These are phyloP conservation scores for Prorops nasuta DNA, from an alignment of 1,140 invertebrate species.

Conservation along the genomic window DNA sequence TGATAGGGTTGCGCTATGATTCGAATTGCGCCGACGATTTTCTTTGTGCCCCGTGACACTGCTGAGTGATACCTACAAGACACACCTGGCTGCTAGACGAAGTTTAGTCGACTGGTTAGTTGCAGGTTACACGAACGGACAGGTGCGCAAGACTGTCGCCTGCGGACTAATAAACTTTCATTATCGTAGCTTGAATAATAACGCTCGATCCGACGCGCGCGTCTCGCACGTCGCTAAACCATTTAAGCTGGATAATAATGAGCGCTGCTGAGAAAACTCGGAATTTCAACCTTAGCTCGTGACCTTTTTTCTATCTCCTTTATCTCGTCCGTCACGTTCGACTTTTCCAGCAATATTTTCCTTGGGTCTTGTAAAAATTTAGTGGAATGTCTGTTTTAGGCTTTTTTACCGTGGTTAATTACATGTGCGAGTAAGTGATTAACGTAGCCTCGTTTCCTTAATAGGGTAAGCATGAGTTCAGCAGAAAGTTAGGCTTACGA, in stretches of 20 bases:
- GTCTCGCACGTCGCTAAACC: background rate
- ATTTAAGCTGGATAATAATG: slow-evolving; percentile 8
- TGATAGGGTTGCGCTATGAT: too few species aligned
- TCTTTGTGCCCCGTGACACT: background rate
- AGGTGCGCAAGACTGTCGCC: background rate
- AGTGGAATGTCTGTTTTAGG: too few species aligned
- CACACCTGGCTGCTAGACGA: too few species aligned
- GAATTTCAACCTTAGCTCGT: background rate
- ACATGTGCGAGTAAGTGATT: background rate
- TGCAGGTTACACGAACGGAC: slow-evolving; percentile 7
- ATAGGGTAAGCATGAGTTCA: too few species aligned
- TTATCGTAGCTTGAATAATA: slow-evolving; percentile 9
- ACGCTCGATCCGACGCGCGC: background rate
- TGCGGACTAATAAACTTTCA: background rate
- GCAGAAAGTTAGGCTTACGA: too few species aligned
- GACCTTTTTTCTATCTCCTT: too few species aligned
- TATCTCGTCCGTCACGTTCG: background rate
- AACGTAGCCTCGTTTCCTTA: background rate
- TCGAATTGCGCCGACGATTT: background rate
- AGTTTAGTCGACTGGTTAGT: background rate
- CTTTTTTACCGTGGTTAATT: background rate
- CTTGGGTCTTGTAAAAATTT: too few species aligned
- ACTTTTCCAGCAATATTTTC: background rate
- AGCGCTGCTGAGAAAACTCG: background rate
- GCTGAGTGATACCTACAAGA: background rate